phyloP scores from a whole-genome alignment of 2,113 vertebrate genomes.

The Ramphastos sulfuratus region DNA sequence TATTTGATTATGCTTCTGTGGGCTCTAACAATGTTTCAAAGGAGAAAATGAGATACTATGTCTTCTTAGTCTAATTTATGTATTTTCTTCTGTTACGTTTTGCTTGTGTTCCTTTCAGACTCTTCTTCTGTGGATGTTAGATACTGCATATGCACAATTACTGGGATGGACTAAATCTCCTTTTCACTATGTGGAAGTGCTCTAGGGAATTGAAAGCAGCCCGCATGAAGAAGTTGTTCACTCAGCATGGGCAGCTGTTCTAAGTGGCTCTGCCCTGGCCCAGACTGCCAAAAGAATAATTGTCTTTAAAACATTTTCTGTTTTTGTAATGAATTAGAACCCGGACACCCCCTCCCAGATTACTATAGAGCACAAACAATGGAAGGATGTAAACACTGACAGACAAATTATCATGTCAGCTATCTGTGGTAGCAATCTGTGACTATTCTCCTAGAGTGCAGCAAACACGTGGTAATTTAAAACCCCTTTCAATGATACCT shows the following conservation, averaged over 20 bases:
- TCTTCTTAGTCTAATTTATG: conserved; percentile 38
- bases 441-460: not conserved
- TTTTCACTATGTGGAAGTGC: not conserved
- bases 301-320: not conserved
- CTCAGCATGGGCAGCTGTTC: not conserved
- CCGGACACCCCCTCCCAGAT: not conserved
- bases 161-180: not conserved
- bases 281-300: not conserved
- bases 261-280: not conserved
- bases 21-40: conserved; percentile 47
- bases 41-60: conserved; percentile 42
- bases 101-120: not conserved
- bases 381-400: not conserved
- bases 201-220: not conserved
- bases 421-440: not conserved
- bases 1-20: conserved; percentile 62
- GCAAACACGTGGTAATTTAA: not conserved
- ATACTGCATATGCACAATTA: not conserved
- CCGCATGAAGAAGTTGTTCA: not conserved
- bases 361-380: not conserved
- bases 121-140: not conserved
- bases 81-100: conserved; percentile 4
- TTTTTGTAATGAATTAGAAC: not conserved
- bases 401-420: not conserved
- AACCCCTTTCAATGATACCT: not conserved